A percentile compares a stretch with the other conserved stretches of the same genome.
These are phyloP conservation scores for Wasmannia auropunctata DNA, from an alignment of 1,140 invertebrate genomes.

Conservation along the genomic window DNA sequence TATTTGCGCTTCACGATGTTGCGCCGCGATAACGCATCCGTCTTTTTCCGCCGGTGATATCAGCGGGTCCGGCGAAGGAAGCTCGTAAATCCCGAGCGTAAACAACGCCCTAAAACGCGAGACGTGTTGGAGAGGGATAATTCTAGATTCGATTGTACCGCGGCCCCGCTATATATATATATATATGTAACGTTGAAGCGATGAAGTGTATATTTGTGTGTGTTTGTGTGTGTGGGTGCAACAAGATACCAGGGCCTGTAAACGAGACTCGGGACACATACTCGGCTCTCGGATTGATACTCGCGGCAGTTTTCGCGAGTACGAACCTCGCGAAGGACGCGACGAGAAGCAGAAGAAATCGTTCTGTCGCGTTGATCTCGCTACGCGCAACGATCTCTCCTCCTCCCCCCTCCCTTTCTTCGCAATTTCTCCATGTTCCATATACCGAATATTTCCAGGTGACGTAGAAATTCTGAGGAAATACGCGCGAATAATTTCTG, in stretches of 20 bases:
- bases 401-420: no score
- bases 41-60: slow-evolving; percentile 49
- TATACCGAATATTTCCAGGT: background rate
- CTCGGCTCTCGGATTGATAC: slow-evolving; percentile 37
- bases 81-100: slow-evolving; percentile 44
- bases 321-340: background rate
- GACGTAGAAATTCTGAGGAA: background rate
- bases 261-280: slow-evolving; percentile 34
- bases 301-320: slow-evolving; percentile 21
- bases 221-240: background rate
- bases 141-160: slow-evolving; percentile 47
- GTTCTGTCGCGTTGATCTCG: background rate
- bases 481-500: background rate
- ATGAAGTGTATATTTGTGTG: background rate
- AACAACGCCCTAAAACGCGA: slow-evolving; percentile 46
- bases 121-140: slow-evolving; percentile 33
- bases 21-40: slow-evolving; percentile 11
- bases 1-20: slow-evolving; percentile 8
- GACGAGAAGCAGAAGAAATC: slow-evolving; percentile 11
- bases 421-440: background rate
- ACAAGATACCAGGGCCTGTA: slow-evolving; percentile 24
- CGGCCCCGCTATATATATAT: background rate
- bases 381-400: background rate
- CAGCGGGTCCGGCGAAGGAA: slow-evolving; percentile 26
- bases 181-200: background rate